Conservation (phyloP, 2,113 vertebrate species). For the Python bivittatus region DNA sequence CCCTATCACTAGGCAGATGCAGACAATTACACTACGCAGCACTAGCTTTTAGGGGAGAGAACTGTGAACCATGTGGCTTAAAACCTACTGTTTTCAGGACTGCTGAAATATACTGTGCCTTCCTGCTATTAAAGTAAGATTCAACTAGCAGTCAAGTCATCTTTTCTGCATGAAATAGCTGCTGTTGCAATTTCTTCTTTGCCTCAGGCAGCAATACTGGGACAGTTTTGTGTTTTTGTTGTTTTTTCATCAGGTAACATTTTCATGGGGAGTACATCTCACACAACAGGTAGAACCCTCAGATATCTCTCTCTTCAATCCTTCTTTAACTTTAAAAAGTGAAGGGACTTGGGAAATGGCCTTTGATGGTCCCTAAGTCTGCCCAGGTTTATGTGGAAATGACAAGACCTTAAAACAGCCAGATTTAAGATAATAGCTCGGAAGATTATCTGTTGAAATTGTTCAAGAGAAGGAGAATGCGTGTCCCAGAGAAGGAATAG, state of each 20-base stretch:
- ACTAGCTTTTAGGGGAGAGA: neutral
- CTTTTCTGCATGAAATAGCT: neutral
- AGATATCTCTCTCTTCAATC: neutral
- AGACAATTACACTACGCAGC: neutral
- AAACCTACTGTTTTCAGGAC: neutral
- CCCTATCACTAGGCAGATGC: neutral
- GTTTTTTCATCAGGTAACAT: neutral
- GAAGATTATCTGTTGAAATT: neutral
- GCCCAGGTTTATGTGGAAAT: neutral
- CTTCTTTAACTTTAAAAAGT: neutral
- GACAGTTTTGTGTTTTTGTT: neutral
- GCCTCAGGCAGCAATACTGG: neutral
- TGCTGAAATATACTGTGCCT: neutral
- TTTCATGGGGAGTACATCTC: neutral
- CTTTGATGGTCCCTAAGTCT: neutral
- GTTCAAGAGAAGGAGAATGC: neutral
- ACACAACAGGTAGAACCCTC: neutral
- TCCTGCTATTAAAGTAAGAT: neutral
- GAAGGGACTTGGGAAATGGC: neutral
- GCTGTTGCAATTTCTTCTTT: neutral
- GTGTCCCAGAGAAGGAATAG: neutral
- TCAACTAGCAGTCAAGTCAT: neutral
- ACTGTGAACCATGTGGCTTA: neutral
- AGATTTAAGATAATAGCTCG: neutral
- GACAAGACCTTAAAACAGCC: neutral